Base-by-base conservation (phyloP, 2,888 invertebrate genomes). In the Tuberolachnus salignus region DNA sequence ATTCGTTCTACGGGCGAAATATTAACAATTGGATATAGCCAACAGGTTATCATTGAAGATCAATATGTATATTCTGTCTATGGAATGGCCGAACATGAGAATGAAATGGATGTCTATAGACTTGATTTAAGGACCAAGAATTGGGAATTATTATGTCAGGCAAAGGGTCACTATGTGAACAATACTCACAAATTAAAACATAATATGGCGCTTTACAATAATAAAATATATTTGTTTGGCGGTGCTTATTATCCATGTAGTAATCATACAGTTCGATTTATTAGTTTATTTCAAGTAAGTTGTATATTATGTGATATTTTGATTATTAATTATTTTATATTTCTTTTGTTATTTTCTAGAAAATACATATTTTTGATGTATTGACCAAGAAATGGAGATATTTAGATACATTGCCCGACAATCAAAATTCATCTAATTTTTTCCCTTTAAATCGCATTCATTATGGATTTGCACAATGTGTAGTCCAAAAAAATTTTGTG, bases 71-170 rank as follows among this genome's bases (percentile, higher is more conserved):
- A 64, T 14, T n/a, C 10, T 8, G 44, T 64, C 4, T 44, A 64
- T 44, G 64, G 64, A 9, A 44, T 21, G 14, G 44, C 64, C 13
- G 64, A 63, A 14, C 13, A 63, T 19, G 19, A 63, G 13, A n/a
- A 44, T 42, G 63, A 63, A 42, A 63, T 64, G 44, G 46, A 64
- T 44, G 64, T 64, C 3, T 64, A 23, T 11, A 64, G 64, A 16
- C 64, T 64, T 13, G 64, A 64, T 64, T 14, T 64, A 10, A 21
- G 44, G 8, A 23, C n/a, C 4, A 64, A 46, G 14, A 21, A 64
- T 16, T 64, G 64, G 64, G 0, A 21, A 16, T 44, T 21, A 21
- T 46, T 64, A 44, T 46, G 14, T 44, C 14, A 21, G 16, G 64
- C 64, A 13, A 8, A 9, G 9, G 44, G 44, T 9, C 2, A 13